Percentiles rank a stretch among this genome's conserved stretches.
Evolutionary conservation across 2,797 vertebrate species (phyloP).

Genomic region (Phataginus tricuspis): DNA sequence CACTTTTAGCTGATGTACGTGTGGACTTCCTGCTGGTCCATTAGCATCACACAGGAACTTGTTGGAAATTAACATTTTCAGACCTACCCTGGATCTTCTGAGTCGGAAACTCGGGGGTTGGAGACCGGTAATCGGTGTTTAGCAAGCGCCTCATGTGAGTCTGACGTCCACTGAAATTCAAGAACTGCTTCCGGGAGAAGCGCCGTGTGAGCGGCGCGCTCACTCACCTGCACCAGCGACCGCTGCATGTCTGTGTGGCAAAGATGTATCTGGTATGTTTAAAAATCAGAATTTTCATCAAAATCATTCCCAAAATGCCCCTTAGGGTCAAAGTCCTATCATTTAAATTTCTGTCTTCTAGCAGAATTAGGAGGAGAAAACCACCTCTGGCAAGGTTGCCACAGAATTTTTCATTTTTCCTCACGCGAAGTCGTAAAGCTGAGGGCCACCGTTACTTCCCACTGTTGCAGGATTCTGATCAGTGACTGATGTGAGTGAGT

Average conservation of each 20-base stretch:
- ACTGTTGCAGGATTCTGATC: constrained; percentile 4
- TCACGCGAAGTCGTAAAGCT: not conserved
- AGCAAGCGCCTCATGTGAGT: not conserved
- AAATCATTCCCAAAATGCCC: not conserved
- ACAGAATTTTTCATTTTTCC: not conserved
- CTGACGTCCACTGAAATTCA: too few species aligned
- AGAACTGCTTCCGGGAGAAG: not conserved
- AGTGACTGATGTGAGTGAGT: constrained; percentile 19
- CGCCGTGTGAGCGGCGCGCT: accelerated
- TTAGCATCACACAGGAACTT: not conserved
- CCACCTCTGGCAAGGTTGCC: not conserved
- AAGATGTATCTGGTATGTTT: not conserved
- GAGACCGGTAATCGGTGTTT: not conserved
- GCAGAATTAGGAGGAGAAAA: not conserved
- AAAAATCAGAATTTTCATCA: not conserved
- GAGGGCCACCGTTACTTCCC: not conserved
- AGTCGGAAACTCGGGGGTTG: not conserved
- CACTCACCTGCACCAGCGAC: accelerated
- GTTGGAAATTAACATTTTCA: not conserved
- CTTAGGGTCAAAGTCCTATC: not conserved
- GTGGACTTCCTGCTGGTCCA: accelerated
- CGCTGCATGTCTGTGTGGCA: not conserved
- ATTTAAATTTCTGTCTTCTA: not conserved
- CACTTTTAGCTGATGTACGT: not conserved
- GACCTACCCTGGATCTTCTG: not conserved